Conservation (phyloP, 2,113 vertebrate genomes). For the Harpagus bidentatus region DNA sequence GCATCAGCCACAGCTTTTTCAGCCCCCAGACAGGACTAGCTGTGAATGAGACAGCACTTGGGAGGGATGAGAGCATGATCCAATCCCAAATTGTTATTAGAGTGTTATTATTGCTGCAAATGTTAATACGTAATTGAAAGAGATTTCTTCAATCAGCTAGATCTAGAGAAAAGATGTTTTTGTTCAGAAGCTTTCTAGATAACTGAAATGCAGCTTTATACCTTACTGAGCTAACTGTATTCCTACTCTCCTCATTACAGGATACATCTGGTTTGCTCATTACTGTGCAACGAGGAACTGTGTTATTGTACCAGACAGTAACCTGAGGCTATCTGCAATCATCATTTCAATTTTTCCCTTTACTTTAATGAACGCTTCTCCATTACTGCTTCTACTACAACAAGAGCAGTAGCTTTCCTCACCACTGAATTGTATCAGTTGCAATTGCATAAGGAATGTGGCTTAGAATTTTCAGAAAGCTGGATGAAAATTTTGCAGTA, state of each 20-base stretch:
- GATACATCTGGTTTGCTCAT: constrained; percentile 32
- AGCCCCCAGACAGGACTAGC: neutral
- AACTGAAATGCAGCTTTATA: neutral
- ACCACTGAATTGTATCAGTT: neutral
- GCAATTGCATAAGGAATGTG: neutral
- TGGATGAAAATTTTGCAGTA: neutral
- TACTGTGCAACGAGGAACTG: neutral
- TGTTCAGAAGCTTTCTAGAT: neutral
- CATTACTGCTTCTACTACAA: neutral
- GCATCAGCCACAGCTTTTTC: neutral
- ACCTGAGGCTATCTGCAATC: constrained; percentile 6
- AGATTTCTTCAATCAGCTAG: neutral
- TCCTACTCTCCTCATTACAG: neutral
- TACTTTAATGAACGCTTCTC: constrained; percentile 1
- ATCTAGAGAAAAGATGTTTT: neutral
- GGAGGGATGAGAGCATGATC: neutral
- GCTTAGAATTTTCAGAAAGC: neutral
- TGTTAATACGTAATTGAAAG: neutral
- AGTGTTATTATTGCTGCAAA: neutral
- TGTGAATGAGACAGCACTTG: neutral
- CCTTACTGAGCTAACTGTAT: neutral
- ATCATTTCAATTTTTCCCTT: constrained; percentile 22
- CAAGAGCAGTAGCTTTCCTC: constrained; percentile 6
- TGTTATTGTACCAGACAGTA: neutral
- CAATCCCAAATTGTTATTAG: neutral